Evolutionary conservation across 2,797 vertebrate species (phyloP), one percentile per base, ranked within the genome.

Genomic region (Protonibea diacanthus): DNA sequence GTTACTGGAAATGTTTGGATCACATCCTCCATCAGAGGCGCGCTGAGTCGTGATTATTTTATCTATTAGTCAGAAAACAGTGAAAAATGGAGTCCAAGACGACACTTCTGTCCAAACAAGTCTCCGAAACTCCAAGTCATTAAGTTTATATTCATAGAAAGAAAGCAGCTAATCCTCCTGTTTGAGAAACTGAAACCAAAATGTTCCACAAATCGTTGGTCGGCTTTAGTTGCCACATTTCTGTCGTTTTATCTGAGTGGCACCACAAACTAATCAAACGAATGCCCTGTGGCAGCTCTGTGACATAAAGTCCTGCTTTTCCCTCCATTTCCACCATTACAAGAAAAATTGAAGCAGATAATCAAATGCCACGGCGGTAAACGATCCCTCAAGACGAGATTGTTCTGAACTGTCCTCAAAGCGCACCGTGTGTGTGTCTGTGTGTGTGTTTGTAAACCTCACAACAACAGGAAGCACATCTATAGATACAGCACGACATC

Each of bases 401-500:
- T 42, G 71, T 38, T 76, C 33, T 45, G 8, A 68, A 61, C n/a
- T 8, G 14, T 47, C 74, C 64, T 77, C 48, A 58, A 48, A 77
- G 74, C 40, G 60, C 57, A 47, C 60, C 1, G 29, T 29, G 29
- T 29, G 29, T 29, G 33, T 38, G 33, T 38, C 8, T 38, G 33
- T 38, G 33, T 0, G 56, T 51, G 61, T 71, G 74, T 77, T 78
- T 76, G 71, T 49, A 57, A 65, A 81, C 51, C 68, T 71, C 60
- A 67, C 40, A 88, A 89, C 89, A 91, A 89, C 89, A 91, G 84
- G 87, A 91, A 90, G 79, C 73, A 79, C 55, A 79, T 81, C 83
- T 78, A 88, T 38, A 38, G 33, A 38, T 74, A 76, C 21, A 81
- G 74, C 71, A 63, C 85, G 85, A 81, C 85, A 92, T 84, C 85